Evolutionary conservation across 1,140 invertebrate species (phyloP), one percentile per base, ranked within the genome.

Genomic region (Leptinotarsa undecemlineata): DNA sequence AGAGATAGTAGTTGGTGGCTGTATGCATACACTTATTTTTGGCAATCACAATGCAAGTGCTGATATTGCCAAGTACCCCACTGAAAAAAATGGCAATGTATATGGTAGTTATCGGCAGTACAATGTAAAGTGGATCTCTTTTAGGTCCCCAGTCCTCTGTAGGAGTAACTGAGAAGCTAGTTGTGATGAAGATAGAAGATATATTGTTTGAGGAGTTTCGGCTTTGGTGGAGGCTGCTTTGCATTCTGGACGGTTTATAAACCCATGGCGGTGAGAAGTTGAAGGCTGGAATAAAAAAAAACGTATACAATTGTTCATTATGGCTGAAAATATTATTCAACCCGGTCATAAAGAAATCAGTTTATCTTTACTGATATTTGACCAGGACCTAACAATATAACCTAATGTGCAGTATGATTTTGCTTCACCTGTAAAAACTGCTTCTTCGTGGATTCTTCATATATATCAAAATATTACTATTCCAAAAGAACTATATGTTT

Each of bases 1-100:
- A 94, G 5, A 95, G 86, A 82, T 94, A 94, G 78, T 90, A 94
- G 83, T 94, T 95, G 20, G 91, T 92, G 0, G 91, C 90, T 0
- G 90, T 92, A 82, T 92, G 91, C 91, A 94, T 92, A 48, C 89
- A 91, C 81, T 90, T 90, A 84, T 94, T 94, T 74, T 89, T 87
- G 19, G 89, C 86, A 57, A 95, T 94, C 17, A 95, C 94, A 19
- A 95, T 86, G 82, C 93, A 94, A 14, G 93, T 95, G 81, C 89
- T 90, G 2, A 93, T 81, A 82, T 95, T 95, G 2, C 94, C 94
- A 4, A 94, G 81, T 0, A 92, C 85, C 1, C 94, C 93, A 2
- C 89, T 88, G 1, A 94, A 77, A 74, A 95, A 91, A 47, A 94
- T 93, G 1, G 90, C 73, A 0, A 86, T 78, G 81, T 94, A 94